Evolutionary conservation across 1,140 invertebrate genomes (phyloP).

Genomic region (Brachionus paranguensis): DNA sequence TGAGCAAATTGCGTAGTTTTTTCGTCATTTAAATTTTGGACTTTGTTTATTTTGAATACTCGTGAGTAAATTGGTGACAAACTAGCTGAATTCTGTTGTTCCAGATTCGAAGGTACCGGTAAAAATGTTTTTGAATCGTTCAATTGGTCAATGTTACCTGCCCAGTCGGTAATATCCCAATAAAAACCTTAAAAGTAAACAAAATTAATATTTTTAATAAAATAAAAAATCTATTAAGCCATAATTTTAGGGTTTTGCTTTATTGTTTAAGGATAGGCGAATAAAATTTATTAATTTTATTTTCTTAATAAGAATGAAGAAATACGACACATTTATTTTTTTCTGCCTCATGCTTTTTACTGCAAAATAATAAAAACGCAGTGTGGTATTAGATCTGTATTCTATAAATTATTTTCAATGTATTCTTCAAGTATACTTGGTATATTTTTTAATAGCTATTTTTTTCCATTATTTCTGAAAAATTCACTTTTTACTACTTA

Average conservation of each 20-base stretch:
- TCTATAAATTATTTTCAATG: too few species aligned
- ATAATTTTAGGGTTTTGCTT: not conserved
- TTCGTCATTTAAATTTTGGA: not conserved
- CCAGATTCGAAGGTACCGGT: not conserved
- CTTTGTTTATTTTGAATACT: slow-evolving; percentile 28
- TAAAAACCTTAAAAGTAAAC: slow-evolving; percentile 29
- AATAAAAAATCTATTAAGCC: not conserved
- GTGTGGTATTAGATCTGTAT: too few species aligned
- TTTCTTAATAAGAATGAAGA: not conserved
- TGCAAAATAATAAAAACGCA: too few species aligned
- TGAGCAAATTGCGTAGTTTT: not conserved
- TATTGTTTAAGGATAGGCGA: not conserved
- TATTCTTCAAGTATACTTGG: too few species aligned
- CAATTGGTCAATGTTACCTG: not conserved
- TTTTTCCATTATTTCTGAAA: too few species aligned
- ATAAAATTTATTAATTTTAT: not conserved
- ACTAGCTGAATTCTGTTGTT: not conserved
- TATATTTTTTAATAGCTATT: too few species aligned
- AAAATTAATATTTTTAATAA: not conserved
- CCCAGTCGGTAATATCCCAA: slow-evolving; percentile 40
- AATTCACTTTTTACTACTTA: too few species aligned
- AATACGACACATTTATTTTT: not conserved
- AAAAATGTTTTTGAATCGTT: not conserved
- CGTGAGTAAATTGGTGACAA: slow-evolving; percentile 29
- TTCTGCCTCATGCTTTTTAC: too few species aligned